Conservation (phyloP, 2,797 vertebrate genomes). For the Myiotriccus ornatus region DNA sequence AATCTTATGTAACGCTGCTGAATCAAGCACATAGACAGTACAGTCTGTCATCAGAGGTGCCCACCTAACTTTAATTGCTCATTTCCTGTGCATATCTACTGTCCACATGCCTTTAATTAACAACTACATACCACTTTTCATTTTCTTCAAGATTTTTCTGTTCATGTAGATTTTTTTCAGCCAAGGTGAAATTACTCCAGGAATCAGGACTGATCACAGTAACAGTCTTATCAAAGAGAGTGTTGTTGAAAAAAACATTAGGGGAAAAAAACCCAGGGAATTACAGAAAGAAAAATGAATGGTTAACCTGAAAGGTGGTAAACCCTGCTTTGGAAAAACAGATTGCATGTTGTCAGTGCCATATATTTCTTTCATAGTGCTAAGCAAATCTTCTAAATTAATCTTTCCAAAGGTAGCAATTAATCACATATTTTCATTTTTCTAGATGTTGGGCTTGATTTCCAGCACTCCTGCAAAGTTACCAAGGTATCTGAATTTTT, state of each 20-base stretch:
- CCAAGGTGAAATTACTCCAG: neutral
- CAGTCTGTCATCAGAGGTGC: neutral
- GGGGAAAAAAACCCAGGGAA: neutral
- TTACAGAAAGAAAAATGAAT: neutral
- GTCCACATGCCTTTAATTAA: neutral
- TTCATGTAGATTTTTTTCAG: neutral
- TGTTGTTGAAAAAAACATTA: neutral
- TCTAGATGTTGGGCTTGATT: neutral
- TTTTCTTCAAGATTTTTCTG: neutral
- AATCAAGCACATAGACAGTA: neutral
- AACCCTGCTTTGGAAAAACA: neutral
- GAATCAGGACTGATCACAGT: neutral
- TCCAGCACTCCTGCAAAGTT: neutral
- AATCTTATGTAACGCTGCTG: neutral
- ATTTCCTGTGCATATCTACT: neutral
- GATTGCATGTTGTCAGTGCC: neutral
- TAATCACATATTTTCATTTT: neutral
- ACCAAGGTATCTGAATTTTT: neutral
- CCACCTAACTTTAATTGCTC: neutral
- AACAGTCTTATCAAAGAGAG: neutral
- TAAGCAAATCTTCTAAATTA: neutral
- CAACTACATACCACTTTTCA: neutral
- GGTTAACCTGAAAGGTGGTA: neutral
- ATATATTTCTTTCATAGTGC: neutral
- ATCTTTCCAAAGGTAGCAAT: neutral